Evolutionary conservation across 2,888 invertebrate species (phyloP), one percentile per base, ranked within the genome.

Genomic region (Liopterus haemorrhoidalis): DNA sequence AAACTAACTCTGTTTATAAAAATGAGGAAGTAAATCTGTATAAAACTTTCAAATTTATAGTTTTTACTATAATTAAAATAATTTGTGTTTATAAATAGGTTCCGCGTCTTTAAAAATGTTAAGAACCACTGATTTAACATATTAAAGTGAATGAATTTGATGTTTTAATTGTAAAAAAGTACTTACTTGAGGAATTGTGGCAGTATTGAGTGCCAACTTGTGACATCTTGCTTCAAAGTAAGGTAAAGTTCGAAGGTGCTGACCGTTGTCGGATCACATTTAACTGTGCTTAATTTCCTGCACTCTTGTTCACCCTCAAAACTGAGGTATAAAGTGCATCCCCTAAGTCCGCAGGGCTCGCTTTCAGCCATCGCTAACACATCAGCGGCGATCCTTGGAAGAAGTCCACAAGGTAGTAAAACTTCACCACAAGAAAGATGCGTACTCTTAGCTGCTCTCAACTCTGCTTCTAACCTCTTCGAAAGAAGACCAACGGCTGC

Each of bases 101-200:
- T 8, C 2, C 20, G 8, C 20, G 22, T 20, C 22, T 6, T 9
- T 36, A 21, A 35, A 35, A 9, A 8, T 15, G 8, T n/a, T 19
- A 2, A n/a, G n/a, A n/a, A n/a, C n/a, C n/a, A n/a, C n/a, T n/a
- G n/a, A n/a, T n/a, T n/a, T n/a, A n/a, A n/a, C 2, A 33, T 6
- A 33, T 8, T 3, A 18, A 16, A 33, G 2, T 2, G 2, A 9
- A 33, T 11, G n/a, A 2, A 18, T 16, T 16, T 14, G 6, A 5
- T 6, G 22, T 18, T 6, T n/a, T 14, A 16, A 20, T 18, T 5
- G 3, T 8, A 15, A 18, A 43, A 21, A 11, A 46, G 54, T 54
- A 81, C 86, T 85, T 70, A 89, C 89, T 88, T 89, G 70, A 92
- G 76, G 70, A 92, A 86, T 69, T 90, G 89, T 68, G 89, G 88